Evolutionary conservation across 2,888 invertebrate genomes (phyloP), one percentile per base, ranked within the genome.

Genomic region (Drosophila prostipennis): DNA sequence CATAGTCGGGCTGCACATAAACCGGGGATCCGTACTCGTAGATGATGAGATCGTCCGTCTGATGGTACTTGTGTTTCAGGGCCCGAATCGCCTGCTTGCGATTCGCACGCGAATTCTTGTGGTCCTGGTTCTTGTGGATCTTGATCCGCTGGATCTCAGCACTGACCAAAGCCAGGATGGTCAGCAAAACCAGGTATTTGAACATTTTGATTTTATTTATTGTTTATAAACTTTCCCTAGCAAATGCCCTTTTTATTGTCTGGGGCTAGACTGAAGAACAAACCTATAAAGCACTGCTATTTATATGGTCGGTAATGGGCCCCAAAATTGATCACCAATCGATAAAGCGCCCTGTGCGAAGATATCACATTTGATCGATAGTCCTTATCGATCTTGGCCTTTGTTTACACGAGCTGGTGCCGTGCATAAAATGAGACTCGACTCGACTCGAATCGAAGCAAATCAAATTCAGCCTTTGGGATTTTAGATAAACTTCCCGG

Each of bases 161-260:
- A 46, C 76, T 72, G 49, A 74, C 85, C 73, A 89, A 34, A 1
- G 78, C 83, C 59, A 75, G 60, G 19, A 85, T 45, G 37, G 78
- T 76, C 51, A 88, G n/a, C 6, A 89, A 26, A 1, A 74, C 63
- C 14, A 89, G 19, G n/a, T 49, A 60, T 72, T 87, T 89, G 0
- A 80, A 71, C 89, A 89, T 75, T 55, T 37, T 45, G 19, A 4
- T 42, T 59, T 6, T 6, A 2, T 7, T 6, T 10, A 1, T 34
- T 32, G 1, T 34, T 29, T 14, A 0, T 4, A n/a, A 4, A 11
- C 16, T 13, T 29, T 23, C 13, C 97, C 96, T 96, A 29, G 13
- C 16, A 3, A 6, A 10, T 52, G 39, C 79, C 63, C 65, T 68
- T 34, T 65, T 65, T 39, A 32, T 10, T 48, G 68, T 60, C 64